Conservation (phyloP, 2,888 invertebrate species). For the Parelbella ahira region DNA sequence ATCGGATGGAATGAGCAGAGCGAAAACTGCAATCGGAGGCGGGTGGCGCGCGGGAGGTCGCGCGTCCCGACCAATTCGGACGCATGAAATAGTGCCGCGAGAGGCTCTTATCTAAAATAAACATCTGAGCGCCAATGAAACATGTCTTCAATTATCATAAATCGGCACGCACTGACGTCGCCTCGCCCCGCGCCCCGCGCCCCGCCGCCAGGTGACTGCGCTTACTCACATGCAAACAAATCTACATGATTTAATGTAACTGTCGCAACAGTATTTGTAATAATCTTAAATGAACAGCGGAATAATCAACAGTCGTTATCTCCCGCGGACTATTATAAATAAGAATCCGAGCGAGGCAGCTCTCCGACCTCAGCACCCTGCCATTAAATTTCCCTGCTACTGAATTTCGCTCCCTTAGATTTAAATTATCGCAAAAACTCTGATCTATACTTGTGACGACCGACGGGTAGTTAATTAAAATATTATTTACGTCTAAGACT, state of each 20-base stretch:
- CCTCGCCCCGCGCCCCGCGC: constrained; percentile 62
- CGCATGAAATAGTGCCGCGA: constrained; percentile 75
- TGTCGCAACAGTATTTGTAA: constrained; percentile 38
- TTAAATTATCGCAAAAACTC: too few relatives aligned
- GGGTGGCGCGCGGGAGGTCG: constrained; percentile 67
- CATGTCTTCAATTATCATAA: constrained; percentile 81
- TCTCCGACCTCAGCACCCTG: too few relatives aligned
- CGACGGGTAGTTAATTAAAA: too few relatives aligned
- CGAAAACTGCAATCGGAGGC: constrained; percentile 63
- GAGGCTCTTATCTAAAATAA: constrained; percentile 77
- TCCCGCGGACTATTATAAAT: constrained; percentile 23
- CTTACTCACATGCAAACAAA: constrained; percentile 50
- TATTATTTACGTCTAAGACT: too few relatives aligned
- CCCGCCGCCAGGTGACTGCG: constrained; percentile 45
- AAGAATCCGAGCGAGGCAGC: constrained; percentile 17
- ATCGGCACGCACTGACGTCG: constrained; percentile 71
- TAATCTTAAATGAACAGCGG: constrained; percentile 29
- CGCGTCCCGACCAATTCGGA: constrained; percentile 66
- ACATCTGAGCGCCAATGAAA: constrained; percentile 77
- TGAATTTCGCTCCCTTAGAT: background rate
- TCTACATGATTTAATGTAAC: constrained; percentile 42
- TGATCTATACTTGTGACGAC: too few relatives aligned
- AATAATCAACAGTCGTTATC: constrained; percentile 26
- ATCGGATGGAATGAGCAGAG: constrained; percentile 61
- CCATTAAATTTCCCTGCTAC: background rate